Percentiles rank a stretch among this genome's conserved stretches.
Evolutionary conservation across 2,888 invertebrate species (phyloP).

Genomic region (Stenodera caucasica): DNA sequence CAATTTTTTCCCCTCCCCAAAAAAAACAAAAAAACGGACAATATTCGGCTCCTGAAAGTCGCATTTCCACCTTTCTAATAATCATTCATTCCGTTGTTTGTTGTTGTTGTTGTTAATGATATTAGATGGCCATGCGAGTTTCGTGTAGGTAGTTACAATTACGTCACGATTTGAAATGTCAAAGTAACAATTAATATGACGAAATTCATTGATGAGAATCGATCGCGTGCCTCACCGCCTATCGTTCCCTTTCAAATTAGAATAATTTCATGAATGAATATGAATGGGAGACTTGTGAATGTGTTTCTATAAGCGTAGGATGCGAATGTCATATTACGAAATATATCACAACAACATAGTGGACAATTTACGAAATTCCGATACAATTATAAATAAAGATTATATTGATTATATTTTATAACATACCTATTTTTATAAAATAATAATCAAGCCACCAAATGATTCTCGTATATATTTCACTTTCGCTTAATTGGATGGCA

Average conservation of each 20-base stretch:
- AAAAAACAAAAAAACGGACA: neutral
- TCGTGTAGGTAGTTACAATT: conserved; percentile 27
- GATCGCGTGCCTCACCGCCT: conserved; percentile 46
- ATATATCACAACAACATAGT: neutral
- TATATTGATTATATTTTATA: conserved; percentile 16
- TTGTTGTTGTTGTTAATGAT: conserved; percentile 1
- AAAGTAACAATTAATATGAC: conserved; percentile 39
- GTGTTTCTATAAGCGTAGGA: conserved; percentile 27
- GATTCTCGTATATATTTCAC: conserved; percentile 9
- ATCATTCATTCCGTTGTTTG: too few relatives aligned
- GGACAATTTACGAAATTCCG: neutral
- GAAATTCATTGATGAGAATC: conserved; percentile 49
- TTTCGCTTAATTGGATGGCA: conserved; percentile 35
- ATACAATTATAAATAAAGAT: neutral
- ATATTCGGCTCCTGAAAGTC: conserved; percentile 6
- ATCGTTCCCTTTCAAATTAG: conserved; percentile 43
- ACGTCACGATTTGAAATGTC: conserved; percentile 45
- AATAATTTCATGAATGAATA: conserved; percentile 50
- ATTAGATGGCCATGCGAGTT: conserved; percentile 3
- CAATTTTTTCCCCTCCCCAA: neutral
- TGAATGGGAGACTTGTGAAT: neutral
- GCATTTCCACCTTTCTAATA: neutral
- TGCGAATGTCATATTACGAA: conserved; percentile 23
- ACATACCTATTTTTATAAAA: conserved; percentile 10
- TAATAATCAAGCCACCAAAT: conserved; percentile 15